Base-by-base conservation (phyloP, 53 echinoderm and acorn worm genomes). In the Luidia sarsii region DNA sequence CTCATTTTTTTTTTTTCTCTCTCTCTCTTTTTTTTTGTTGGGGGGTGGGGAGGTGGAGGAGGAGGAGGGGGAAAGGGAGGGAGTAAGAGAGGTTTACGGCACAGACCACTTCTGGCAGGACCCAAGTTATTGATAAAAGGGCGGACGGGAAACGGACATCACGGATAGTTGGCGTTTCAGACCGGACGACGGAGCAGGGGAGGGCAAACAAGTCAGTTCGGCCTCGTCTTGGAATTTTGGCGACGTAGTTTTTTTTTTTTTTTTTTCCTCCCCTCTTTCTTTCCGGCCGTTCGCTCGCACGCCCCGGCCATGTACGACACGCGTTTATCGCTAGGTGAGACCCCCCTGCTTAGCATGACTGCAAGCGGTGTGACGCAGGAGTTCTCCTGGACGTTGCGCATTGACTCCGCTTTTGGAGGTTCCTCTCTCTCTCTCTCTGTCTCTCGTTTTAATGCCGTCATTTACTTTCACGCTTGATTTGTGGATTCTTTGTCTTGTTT, bases 271-370 rank as follows among this genome's bases (percentile, higher is more conserved):
- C 33, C 16, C 37, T 13, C 39, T 16, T 39, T 39, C 38, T 37
- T 57, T 57, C n/a, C n/a, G n/a, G n/a, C 41, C 11, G 41, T 41
- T 41, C 41, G 41, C 41, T 41, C 11, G 41, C 11, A 41, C 41
- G 41, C 11, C 41, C 39, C 48, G 23, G 21, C 33, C n/a, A 77
- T 77, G 77, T 77, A 77, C 16, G 77, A 77, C 29, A 46, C 62
- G 45, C 77, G 60, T 45, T 43, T 59, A 45, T 31, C 77, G n/a
- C 29, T 77, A 46, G 77, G 60, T 30, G 77, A 61, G 57, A 8
- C 21, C 18, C 25, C 19, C 21, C 2, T 16, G 29, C 7, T n/a
- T n/a, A n/a, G n/a, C n/a, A n/a, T n/a, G n/a, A n/a, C n/a, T n/a
- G n/a, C n/a, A n/a, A n/a, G n/a, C n/a, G n/a, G n/a, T n/a, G n/a